These are phyloP conservation scores for Dromas ardeola DNA, from an alignment of 2,113 vertebrate species.

Conservation along the genomic window DNA sequence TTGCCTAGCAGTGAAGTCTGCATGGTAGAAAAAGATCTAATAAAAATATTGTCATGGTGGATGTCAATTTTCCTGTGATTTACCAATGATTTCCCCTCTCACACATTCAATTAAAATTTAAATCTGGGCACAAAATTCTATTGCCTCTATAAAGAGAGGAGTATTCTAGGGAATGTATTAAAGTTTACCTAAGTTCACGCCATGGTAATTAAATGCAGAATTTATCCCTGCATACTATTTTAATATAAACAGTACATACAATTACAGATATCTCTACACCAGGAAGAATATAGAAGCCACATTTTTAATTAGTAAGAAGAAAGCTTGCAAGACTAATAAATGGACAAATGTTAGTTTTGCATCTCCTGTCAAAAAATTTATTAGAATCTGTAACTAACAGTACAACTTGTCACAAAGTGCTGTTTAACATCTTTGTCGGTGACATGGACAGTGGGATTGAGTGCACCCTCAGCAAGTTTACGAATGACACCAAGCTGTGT, in stretches of 20 bases:
- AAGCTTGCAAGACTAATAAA: neutral
- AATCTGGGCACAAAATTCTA: neutral
- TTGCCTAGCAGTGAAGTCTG: neutral
- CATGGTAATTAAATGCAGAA: neutral
- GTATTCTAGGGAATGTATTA: neutral
- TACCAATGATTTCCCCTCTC: neutral
- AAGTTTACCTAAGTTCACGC: neutral
- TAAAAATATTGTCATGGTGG: neutral
- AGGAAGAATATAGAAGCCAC: neutral
- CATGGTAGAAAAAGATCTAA: neutral
- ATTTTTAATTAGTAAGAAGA: neutral
- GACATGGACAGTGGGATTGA: too few species aligned
- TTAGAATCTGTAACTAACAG: neutral
- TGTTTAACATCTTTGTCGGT: too few species aligned
- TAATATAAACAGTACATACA: neutral
- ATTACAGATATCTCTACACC: neutral
- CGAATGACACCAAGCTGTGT: too few species aligned
- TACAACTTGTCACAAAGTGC: neutral
- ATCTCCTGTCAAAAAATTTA: neutral
- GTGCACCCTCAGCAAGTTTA: too few species aligned
- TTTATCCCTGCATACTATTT: neutral
- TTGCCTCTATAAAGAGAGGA: neutral
- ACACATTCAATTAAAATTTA: neutral
- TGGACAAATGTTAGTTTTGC: neutral
- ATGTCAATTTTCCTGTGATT: neutral